Evolutionary conservation across 2,888 invertebrate genomes (phyloP), one percentile per base, ranked within the genome.

Genomic region (Rhingia campestris): DNA sequence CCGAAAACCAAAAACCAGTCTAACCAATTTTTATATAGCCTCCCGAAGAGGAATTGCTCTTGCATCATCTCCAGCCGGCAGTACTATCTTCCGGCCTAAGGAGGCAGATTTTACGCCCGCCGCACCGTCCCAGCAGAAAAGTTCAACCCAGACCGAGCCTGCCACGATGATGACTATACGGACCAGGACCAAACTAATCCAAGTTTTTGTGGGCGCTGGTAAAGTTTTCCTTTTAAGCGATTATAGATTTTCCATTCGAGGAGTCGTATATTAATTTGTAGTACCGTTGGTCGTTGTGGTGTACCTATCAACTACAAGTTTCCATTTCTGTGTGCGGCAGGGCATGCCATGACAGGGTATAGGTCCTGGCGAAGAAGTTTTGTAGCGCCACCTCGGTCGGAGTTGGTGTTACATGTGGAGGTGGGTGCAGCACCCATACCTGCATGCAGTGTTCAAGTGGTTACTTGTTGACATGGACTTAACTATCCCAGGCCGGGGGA

Each of bases 191-290:
- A 63, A 69, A 74, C 73, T 67, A 69, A 80, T 80, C 61, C 67
- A 80, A 80, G 73, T 80, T 80, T 41, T 74, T 80, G 74, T 49
- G 73, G 74, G 67, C 73, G 47, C 63, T 56, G 67, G 67, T 22
- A 73, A 82, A 82, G 77, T 82, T 82, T 82, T 72, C 77, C 79
- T 82, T 69, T 77, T 73, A 82, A 82, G 73, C 82, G 82, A 77
- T 82, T 82, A 82, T 77, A 77, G 82, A 82, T 77, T 77, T 82
- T 82, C 79, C 67, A 73, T 82, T 79, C 37, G 67, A 75, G 69
- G 56, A 39, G 58, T 79, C 77, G 77, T 82, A 77, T 79, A 82
- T 82, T 82, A 79, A 82, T 82, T 82, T 82, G 82, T 82, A 82
- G 69, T 72, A 67, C 66, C 49, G 53, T 77, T 49, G 77, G 61